phyloP scores from a whole-genome alignment of 2,888 invertebrate species.

The Napeogenes sylphis region DNA sequence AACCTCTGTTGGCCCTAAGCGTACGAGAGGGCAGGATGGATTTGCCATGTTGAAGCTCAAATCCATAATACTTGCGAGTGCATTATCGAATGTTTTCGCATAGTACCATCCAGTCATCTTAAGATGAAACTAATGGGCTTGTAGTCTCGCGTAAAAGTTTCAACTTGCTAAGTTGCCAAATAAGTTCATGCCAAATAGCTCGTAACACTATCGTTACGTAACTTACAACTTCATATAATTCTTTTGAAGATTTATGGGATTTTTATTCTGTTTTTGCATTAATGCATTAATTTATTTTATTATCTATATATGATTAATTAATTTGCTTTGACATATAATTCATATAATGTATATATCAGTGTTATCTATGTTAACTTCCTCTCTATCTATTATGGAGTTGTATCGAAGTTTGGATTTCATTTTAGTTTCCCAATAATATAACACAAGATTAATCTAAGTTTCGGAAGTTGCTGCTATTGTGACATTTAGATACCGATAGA shows the following conservation, averaged over 20 bases:
- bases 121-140: constrained; percentile 12
- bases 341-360: too few species aligned
- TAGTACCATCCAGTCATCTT: neutral
- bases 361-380: too few species aligned
- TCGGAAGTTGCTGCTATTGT: too few species aligned
- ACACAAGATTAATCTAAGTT: too few species aligned
- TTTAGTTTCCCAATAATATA: too few species aligned
- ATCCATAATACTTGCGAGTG: neutral
- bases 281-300: neutral
- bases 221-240: constrained; percentile 13
- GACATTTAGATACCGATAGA: too few species aligned
- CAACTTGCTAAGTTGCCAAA: constrained; percentile 23
- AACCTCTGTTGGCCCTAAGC: neutral
- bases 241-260: neutral
- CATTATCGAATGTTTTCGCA: neutral
- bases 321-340: too few species aligned
- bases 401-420: too few species aligned
- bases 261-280: neutral
- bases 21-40: neutral
- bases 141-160: constrained; percentile 12
- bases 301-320: too few species aligned
- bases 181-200: constrained; percentile 24
- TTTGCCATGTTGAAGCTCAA: neutral
- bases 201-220: constrained; percentile 18
- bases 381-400: too few species aligned